Conservation (phyloP, 2,113 vertebrate genomes). For the Campylomormyrus numenius region DNA sequence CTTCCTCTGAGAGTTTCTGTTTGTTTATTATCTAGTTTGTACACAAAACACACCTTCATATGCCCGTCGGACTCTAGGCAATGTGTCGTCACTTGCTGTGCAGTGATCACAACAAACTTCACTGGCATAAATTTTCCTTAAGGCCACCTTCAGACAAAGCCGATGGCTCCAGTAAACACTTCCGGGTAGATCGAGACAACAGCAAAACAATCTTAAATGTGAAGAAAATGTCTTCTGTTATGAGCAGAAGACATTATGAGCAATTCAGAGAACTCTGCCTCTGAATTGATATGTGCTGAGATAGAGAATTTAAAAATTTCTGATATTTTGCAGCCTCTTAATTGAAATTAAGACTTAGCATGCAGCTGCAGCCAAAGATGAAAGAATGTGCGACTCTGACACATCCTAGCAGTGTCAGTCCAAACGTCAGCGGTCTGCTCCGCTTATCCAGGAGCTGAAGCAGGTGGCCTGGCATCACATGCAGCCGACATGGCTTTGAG, state of each 20-base stretch:
- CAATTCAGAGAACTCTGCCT: too few relatives aligned
- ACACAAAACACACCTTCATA: background rate
- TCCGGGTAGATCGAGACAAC: background rate
- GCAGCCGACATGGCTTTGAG: background rate
- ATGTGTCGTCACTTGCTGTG: background rate
- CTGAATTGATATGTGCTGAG: background rate
- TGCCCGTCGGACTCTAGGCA: background rate
- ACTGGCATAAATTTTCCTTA: background rate
- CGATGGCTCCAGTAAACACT: background rate
- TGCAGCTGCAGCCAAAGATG: background rate
- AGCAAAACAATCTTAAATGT: background rate
- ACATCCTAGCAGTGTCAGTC: background rate
- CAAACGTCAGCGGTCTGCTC: background rate
- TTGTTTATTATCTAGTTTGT: slow-evolving; percentile 8
- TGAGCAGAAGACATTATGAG: background rate
- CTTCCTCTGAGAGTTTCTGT: slow-evolving; percentile 7
- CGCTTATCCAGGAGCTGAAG: background rate
- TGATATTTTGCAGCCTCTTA: background rate
- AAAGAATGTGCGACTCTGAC: background rate
- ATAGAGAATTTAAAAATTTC: background rate
- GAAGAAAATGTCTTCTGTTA: background rate
- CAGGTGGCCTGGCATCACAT: background rate
- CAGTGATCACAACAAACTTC: background rate
- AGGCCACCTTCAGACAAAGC: background rate
- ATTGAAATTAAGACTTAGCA: background rate